phyloP scores from a whole-genome alignment of 2,113 vertebrate species.

The Typhlomys cinereus region DNA sequence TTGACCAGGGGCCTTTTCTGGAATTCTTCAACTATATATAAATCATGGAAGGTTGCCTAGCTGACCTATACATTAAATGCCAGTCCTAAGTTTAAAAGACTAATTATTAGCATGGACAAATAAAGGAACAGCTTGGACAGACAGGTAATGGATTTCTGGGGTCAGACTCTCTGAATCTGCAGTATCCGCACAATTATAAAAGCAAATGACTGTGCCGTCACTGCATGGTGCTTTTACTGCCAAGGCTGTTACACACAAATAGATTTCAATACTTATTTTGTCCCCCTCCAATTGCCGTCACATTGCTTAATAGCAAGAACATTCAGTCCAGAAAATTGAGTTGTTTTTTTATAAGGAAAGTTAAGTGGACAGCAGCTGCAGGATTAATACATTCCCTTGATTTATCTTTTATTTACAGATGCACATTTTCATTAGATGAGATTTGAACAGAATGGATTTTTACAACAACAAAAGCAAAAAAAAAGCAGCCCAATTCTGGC shows the following conservation, averaged over 20 bases:
- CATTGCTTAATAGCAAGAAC: constrained; percentile 63
- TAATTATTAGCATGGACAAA: constrained; percentile 57
- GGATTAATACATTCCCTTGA: constrained; percentile 74
- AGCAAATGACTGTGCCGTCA: constrained; percentile 48
- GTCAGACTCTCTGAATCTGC: constrained; percentile 15
- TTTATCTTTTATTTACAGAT: constrained; percentile 80
- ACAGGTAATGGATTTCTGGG: constrained; percentile 34
- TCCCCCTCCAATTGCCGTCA: constrained; percentile 64
- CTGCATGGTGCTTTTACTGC: constrained; percentile 30
- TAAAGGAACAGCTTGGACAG: constrained; percentile 39
- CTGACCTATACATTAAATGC: not conserved
- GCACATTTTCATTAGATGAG: constrained; percentile 70
- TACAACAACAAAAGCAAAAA: constrained; percentile 46
- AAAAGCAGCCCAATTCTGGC: constrained; percentile 54
- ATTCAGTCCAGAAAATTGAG: constrained; percentile 73
- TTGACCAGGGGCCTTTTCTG: not conserved
- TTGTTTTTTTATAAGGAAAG: constrained; percentile 74
- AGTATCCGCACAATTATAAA: constrained; percentile 49
- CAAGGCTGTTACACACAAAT: constrained; percentile 57
- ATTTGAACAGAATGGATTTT: constrained; percentile 67
- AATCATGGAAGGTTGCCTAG: not conserved
- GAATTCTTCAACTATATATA: constrained; percentile 33
- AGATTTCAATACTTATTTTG: constrained; percentile 72
- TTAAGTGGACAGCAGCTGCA: constrained; percentile 75
- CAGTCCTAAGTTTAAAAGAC: not conserved